Base-by-base conservation (phyloP, 2,113 vertebrate genomes). In the Lampris megalopsis region DNA sequence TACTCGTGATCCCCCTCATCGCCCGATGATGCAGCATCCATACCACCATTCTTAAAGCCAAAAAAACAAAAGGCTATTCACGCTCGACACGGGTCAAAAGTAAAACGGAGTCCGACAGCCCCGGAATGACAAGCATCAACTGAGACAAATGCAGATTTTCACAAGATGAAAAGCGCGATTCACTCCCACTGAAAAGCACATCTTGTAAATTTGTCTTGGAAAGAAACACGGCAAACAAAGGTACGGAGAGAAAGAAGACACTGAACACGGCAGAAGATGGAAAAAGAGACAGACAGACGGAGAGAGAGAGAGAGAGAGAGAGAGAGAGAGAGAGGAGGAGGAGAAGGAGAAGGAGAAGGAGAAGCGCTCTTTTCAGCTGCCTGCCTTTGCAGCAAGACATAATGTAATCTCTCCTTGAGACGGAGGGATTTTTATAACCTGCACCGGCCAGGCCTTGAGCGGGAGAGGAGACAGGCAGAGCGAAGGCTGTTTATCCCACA, bases 341-440 rank as follows among this genome's bases (percentile, higher is more conserved):
- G 35, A 35, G 5, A 68, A 63, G 38, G 24, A 41, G 9, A 11
- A 35, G 10, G 64, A 53, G 47, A 36, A 11, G 5, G 63, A 50
- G 82, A 38, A 45, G 71, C 72, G 53, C 69, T 88, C 85, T 92
- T 83, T 88, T 88, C 82, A 85, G 77, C 80, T 80, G 77, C 78
- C 75, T 87, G 86, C 77, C 85, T 92, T 91, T 89, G 89, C 86
- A 90, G 89, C 74, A 92, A 90, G 82, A 91, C 90, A 92, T 93
- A 92, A 92, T 91, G 89, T 85, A 88, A 91, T 87, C 89, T 93
- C 91, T 91, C 91, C 91, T 93, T 93, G 91, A 93, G 90, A 92
- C 82, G 9, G 86, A 86, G 81, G 77, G 83, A 86, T 88, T 92
- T 89, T 90, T 92, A 91, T 92, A 92, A 93, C 88, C 88, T 88